phyloP scores from a whole-genome alignment of 2,113 vertebrate genomes.

The Phrynosoma platyrhinos region DNA sequence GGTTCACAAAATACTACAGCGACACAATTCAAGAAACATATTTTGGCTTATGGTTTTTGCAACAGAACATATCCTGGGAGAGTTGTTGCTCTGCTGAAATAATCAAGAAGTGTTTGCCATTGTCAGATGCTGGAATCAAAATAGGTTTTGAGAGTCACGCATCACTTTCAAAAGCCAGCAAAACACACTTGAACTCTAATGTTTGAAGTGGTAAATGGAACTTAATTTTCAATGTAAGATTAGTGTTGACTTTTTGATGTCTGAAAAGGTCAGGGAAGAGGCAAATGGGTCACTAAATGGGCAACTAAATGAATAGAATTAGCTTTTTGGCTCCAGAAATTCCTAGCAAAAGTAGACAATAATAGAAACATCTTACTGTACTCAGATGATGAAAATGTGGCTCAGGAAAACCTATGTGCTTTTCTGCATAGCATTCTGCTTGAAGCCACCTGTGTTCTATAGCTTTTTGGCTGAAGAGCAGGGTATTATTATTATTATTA shows the following conservation, averaged over 20 bases:
- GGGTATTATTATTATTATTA: neutral
- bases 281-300: too few relatives aligned
- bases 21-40: constrained; percentile 45
- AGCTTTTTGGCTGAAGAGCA: too few relatives aligned
- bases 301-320: neutral
- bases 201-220: constrained; percentile 11
- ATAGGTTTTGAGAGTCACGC: constrained; percentile 29
- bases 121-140: constrained; percentile 44
- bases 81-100: constrained; percentile 43
- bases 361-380: constrained; percentile 1
- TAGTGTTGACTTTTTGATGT: neutral
- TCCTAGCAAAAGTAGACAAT: neutral
- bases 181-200: neutral
- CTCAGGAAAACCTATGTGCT: neutral
- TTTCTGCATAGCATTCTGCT: neutral
- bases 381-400: constrained; percentile 16
- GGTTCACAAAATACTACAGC: constrained; percentile 20
- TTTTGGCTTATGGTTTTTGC: constrained; percentile 42
- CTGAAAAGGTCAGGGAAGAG: neutral
- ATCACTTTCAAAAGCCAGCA: neutral
- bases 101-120: constrained; percentile 35
- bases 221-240: neutral
- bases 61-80: constrained; percentile 36
- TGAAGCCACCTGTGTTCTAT: neutral
- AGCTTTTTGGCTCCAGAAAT: neutral